Evolutionary conservation across 2,888 invertebrate genomes (phyloP), one percentile per base, ranked within the genome.

Genomic region (Ormyrus rosae): DNA sequence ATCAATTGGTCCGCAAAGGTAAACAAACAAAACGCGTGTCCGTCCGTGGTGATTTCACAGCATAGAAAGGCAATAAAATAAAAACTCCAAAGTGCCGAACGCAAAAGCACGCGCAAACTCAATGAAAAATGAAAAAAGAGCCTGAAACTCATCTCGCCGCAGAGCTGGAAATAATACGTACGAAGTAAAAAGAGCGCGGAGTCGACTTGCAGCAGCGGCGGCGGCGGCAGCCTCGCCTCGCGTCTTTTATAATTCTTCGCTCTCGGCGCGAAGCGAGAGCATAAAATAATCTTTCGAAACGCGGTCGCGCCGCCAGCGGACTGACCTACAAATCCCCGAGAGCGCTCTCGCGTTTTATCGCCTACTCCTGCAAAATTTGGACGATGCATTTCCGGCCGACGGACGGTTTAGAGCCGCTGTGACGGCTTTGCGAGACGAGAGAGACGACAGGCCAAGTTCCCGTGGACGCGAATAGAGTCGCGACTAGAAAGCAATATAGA

Each of bases 211-310:
- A 34, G 60, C 19, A 19, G 8, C 8, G 6, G 60, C 60, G 60
- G 5, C 60, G 13, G 13, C 19, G 4, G 56, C 56, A 60, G 60
- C 60, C 7, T 60, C 34, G 19, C 19, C 19, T 19, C 19, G 34
- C 34, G 34, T 34, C 34, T 34, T 34, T 34, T 34, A 34, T 34
- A 34, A 34, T 34, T 34, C 34, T 1, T 34, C 34, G 2, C 34
- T 34, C 34, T 2, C 34, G 10, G 63, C 45, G 46, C 11, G 46
- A 63, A 13, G 9, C 10, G 46, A 45, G 7, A 7, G 45, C 70
- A 48, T 70, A 53, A 72, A 72, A 53, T 53, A 45, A 72, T 63
- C 53, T 72, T 64, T 64, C 73, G 73, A 73, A 73, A 73, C 45
- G 67, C 67, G 67, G 67, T 64, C 73, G 73, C 63, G 48, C 69